Evolutionary conservation across 2,113 vertebrate genomes (phyloP).

Genomic region (Pampusana beccarii): DNA sequence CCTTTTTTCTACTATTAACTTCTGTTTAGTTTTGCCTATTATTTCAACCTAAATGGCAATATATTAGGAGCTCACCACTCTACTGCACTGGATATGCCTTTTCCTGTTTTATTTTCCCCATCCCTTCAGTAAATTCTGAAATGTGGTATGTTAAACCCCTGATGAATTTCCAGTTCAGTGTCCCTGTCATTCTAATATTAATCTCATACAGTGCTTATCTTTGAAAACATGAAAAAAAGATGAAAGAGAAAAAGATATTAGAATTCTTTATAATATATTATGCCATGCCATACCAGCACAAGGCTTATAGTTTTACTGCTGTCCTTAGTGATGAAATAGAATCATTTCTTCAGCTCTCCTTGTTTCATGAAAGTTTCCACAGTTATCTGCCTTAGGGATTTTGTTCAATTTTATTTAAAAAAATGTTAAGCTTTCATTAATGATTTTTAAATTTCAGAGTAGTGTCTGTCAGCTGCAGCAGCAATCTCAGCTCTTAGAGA

Average conservation of each 20-base stretch:
- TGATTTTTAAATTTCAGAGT: neutral
- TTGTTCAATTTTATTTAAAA: conserved; percentile 43
- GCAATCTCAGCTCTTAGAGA: neutral
- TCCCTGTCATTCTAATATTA: conserved; percentile 48
- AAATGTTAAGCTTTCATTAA: conserved; percentile 36
- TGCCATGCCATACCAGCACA: conserved; percentile 6
- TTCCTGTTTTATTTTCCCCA: conserved; percentile 17
- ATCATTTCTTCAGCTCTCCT: neutral
- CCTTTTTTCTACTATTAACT: neutral
- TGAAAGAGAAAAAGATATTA: conserved; percentile 48
- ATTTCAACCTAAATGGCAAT: neutral
- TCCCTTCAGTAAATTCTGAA: neutral
- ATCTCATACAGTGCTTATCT: conserved; percentile 27
- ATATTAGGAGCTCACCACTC: neutral
- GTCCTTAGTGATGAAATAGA: conserved; percentile 41
- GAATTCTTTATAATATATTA: conserved; percentile 57
- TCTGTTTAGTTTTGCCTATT: neutral
- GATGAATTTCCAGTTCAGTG: neutral
- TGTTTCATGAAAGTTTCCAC: conserved; percentile 24
- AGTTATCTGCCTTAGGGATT: conserved; percentile 29
- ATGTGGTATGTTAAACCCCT: neutral
- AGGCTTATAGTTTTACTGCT: conserved; percentile 18
- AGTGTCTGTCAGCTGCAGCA: neutral
- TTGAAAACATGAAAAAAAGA: conserved; percentile 53
- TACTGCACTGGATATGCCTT: neutral